Base-by-base conservation (phyloP, 2,888 invertebrate genomes). In the Oscheius sp. region DNA sequence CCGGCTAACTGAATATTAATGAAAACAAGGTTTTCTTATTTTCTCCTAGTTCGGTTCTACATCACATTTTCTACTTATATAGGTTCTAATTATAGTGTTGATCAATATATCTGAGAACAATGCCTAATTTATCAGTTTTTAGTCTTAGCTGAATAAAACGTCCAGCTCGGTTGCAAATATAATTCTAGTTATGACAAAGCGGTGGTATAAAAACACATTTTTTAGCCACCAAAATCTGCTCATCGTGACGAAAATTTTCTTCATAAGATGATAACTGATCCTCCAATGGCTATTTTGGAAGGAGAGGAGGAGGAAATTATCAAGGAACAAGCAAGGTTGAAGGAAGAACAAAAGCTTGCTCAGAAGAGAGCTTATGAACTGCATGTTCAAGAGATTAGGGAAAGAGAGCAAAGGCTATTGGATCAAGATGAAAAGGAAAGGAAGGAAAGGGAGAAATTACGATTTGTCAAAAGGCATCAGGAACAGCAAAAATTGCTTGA, bases 271-370 rank as follows among this genome's bases (percentile, higher is more conserved):
- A 2, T 41, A 41, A 20, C 14, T 30, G 51, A 51, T 9, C 12
- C 28, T 26, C 47, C 47, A 5, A 12, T 47, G 47, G 47, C 47
- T 47, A 47, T 47, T 22, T 20, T 47, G 47, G 47, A 47, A 47
- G 47, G 47, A 47, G 47, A 47, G 12, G 47, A 47, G 22, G 47
- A 47, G 12, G 5, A 17, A 3, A 20, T 47, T 3, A 24, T 24
- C 20, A 47, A 47, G 47, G 47, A 47, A 22, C 20, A 47, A 24
- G 47, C 20, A 3, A 6, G 47, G 24, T 24, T 24, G 24, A 24
- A 47, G 24, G 47, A 47, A 47, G 47, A 47, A 47, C 20, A 20
- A 3, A 47, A 47, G 47, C 22, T 17, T 6, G 22, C 47, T 5
- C 12, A 47, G 24, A 47, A 17, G 47, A 22, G 4, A 6, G 47